Conservation (phyloP, 2,113 vertebrate species). For the Furnarius figulus region DNA sequence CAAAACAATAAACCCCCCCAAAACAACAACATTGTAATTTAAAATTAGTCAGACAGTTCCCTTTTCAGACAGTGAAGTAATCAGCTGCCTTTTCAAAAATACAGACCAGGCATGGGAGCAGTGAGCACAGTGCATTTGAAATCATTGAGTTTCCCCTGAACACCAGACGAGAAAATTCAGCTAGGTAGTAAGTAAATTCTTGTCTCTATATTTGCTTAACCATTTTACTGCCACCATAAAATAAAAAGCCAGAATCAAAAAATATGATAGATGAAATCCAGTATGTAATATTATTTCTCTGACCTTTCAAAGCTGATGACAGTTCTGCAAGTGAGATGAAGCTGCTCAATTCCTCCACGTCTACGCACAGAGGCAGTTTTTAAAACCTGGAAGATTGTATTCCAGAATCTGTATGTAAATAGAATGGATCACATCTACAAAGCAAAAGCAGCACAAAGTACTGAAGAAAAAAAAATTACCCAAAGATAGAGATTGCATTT, state of each 20-base stretch:
- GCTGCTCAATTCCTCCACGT: not conserved
- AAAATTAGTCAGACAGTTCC: constrained; percentile 16
- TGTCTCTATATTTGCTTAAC: not conserved
- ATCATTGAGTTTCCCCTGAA: not conserved
- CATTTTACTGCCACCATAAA: not conserved
- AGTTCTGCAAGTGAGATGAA: not conserved
- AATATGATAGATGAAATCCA: not conserved
- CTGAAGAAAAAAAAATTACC: not conserved
- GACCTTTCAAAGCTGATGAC: constrained; percentile 6
- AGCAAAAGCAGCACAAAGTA: not conserved
- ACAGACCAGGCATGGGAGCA: not conserved
- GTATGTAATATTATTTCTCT: not conserved
- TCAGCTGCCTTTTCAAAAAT: constrained; percentile 17
- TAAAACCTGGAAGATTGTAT: not conserved
- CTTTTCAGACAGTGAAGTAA: constrained; percentile 6
- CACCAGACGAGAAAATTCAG: not conserved
- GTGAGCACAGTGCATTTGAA: not conserved
- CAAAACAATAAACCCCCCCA: not conserved
- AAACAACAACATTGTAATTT: not conserved
- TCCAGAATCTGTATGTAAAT: not conserved
- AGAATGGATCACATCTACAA: not conserved
- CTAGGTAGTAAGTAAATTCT: not conserved
- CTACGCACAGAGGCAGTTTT: not conserved
- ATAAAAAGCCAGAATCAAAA: not conserved
- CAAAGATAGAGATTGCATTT: not conserved